Base-by-base conservation (phyloP, 2,113 vertebrate genomes). In the Aegithalos caudatus region DNA sequence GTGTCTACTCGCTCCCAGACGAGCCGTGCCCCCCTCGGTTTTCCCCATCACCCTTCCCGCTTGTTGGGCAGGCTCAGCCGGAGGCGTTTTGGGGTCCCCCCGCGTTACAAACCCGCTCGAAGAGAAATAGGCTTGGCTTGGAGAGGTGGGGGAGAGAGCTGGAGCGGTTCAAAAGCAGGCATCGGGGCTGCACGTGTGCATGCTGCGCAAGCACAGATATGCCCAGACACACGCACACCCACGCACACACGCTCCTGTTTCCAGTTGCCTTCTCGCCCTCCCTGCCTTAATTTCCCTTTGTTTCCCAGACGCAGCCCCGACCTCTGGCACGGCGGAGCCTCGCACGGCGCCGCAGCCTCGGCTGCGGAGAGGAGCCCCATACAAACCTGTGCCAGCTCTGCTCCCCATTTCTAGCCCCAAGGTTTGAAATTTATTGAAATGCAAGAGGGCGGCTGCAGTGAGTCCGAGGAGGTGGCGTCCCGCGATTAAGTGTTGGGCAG, bases 401-500 rank as follows among this genome's bases (percentile, higher is more conserved):
- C 81, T 71, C 79, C 82, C 80, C 90, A 45, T 56, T 94, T 58
- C 82, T 94, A 77, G 86, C 85, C 92, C 88, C 90, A 71, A 81
- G 89, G 88, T 88, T 77, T 89, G 89, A 88, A 67, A 97, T 96
- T 82, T 67, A 64, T 92, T 93, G 95, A 96, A 80, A 97, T 83
- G 93, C 90, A 81, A 94, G 86, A 81, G 96, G 93, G 54, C 11
- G 91, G 93, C 70, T 94, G 96, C 76, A 89, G 80, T 64, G 92
- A 82, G 96, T 97, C 97, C 98, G 97, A 97, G 98, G 91, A 97
- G 98, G 98, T 98, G 98, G 98, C 69, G 95, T 98, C 98, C 98
- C 97, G 44, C 94, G 97, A 95, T 97, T 96, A 97, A 97, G 94
- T 88, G 96, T 53, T 95, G 98, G 96, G 95, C 98, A 97, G 98